Evolutionary conservation across 1,140 invertebrate genomes (phyloP).

Genomic region (Planococcus citri): DNA sequence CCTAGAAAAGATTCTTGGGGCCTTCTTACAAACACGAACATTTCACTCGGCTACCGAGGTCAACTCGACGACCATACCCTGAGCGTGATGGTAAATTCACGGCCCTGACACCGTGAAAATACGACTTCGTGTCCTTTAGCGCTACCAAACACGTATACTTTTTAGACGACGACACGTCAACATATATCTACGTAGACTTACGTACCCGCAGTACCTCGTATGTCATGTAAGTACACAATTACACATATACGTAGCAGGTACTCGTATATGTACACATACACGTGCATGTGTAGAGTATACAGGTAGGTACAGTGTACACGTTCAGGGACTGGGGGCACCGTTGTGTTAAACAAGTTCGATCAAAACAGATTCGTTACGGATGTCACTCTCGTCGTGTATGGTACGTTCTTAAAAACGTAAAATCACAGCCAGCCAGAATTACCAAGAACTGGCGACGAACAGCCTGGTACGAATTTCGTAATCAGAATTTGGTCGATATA

Average conservation of each 20-base stretch:
- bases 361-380: constrained; percentile 17
- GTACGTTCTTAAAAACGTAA: neutral
- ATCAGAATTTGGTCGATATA: constrained; percentile 19
- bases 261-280: no score
- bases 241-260: no score
- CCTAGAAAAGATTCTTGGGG: no score
- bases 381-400: constrained; percentile 1
- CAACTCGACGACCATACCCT: no score
- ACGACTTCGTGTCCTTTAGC: neutral
- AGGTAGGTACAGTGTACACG: neutral
- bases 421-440: neutral
- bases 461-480: constrained; percentile 11
- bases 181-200: no score
- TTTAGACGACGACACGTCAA: neutral
- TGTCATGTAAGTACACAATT: no score
- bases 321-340: constrained; percentile 9
- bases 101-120: constrained; percentile 11
- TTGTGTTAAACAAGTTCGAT: constrained; percentile 12
- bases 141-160: neutral
- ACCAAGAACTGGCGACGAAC: constrained; percentile 11
- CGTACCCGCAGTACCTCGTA: no score
- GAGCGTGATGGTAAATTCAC: neutral
- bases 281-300: no score
- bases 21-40: no score
- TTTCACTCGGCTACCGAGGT: no score